Percentiles rank a stretch among this genome's conserved stretches.
These are phyloP conservation scores for Ophion ellenae DNA, from an alignment of 2,888 invertebrate genomes.

Conservation along the genomic window DNA sequence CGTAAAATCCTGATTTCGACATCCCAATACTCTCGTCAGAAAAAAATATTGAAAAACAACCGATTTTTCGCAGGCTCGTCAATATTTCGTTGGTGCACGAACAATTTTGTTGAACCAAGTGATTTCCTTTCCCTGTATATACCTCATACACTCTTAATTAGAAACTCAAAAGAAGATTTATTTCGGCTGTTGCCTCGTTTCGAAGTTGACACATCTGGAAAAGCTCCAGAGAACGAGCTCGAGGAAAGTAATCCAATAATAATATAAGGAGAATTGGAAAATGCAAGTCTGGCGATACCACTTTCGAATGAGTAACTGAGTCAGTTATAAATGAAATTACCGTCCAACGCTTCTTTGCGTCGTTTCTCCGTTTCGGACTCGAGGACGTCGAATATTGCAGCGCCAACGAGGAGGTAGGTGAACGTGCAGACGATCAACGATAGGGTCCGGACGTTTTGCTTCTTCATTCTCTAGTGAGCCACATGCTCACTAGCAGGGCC, in stretches of 20 bases:
- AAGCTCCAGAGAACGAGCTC: neutral
- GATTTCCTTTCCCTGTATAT: neutral
- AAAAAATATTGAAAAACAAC: neutral
- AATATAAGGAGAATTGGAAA: neutral
- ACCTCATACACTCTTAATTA: neutral
- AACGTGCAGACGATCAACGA: slow-evolving; percentile 99
- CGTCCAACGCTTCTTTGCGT: slow-evolving; percentile 95
- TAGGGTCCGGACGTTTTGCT: slow-evolving; percentile 99
- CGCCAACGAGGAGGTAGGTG: slow-evolving; percentile 99
- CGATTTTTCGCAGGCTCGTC: neutral
- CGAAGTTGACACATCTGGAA: neutral
- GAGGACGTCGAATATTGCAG: slow-evolving; percentile 99
- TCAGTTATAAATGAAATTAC: slow-evolving; percentile 83
- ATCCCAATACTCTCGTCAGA: neutral
- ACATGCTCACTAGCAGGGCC: slow-evolving; percentile 86
- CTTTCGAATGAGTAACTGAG: neutral
- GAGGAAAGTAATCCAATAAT: neutral
- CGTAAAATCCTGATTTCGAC: neutral
- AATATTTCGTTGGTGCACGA: neutral
- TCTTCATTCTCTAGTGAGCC: slow-evolving; percentile 97
- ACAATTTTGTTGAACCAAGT: neutral
- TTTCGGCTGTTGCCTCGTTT: neutral
- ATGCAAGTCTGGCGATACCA: neutral
- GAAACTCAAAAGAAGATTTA: neutral
- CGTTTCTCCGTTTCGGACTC: slow-evolving; percentile 98